Evolutionary conservation across 2,888 invertebrate species (phyloP), one percentile per base, ranked within the genome.

Genomic region (Pilophorus perplexus): DNA sequence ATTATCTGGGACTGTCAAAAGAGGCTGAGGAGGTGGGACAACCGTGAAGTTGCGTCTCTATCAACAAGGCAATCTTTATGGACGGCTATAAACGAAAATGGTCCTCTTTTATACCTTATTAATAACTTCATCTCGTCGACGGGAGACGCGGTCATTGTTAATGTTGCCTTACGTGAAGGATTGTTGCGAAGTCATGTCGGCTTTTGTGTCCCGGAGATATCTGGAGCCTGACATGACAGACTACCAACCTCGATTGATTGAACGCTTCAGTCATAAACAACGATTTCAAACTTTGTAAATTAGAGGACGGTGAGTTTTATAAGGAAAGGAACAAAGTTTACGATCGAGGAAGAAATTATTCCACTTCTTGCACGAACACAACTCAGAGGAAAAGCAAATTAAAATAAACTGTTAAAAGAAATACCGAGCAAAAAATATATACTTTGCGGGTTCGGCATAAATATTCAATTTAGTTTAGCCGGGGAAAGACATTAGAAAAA

Each of bases 381-480:
- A n/a, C n/a, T n/a, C n/a, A n/a, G n/a, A 42, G 48, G 40, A 64
- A 40, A 52, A 52, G 18, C 22, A 57, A 66, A 66, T 59, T 59
- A 66, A 54, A 54, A 54, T 33, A 54, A 28, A n/a, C n/a, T n/a
- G n/a, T n/a, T n/a, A n/a, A n/a, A n/a, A n/a, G n/a, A n/a, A n/a
- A n/a, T n/a, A n/a, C n/a, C n/a, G n/a, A n/a, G n/a, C n/a, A n/a
- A n/a, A n/a, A 28, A 54, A 64, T 14, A 62, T 25, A 48, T 27
- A 28, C 50, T 23, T 57, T 42, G 62, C 62, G 54, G 67, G 48
- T 44, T 33, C 28, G 40, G 40, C 67, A 69, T 69, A 69, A 69
- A 69, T 69, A 69, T 69, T 69, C 69, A 69, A 67, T 67, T 48
- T 59, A 68, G 57, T 64, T 67, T 50, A 46, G 33, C 46, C 42